Evolutionary conservation across 2,888 invertebrate genomes (phyloP).

Genomic region (Euzophera pinguis): DNA sequence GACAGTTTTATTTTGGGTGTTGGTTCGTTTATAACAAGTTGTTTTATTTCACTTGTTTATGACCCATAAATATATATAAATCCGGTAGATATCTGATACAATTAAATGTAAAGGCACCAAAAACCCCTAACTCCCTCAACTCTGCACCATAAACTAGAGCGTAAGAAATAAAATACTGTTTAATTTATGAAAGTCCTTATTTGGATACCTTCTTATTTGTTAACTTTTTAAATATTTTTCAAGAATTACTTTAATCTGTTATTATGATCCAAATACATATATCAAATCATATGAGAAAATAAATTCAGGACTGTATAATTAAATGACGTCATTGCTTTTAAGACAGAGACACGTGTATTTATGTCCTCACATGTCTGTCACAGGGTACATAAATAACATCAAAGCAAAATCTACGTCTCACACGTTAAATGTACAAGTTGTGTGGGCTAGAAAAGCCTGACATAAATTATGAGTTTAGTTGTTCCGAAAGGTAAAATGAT

Average conservation of each 20-base stretch:
- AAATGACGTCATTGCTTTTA: not conserved
- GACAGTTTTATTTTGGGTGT: not conserved
- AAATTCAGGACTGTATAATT: not conserved
- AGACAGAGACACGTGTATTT: not conserved
- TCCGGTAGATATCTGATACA: no score
- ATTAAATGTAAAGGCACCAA: no score
- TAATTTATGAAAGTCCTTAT: no score
- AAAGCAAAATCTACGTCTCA: conserved; percentile 58
- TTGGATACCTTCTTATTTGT: no score
- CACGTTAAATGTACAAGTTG: conserved; percentile 52
- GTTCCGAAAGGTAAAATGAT: conserved; percentile 60
- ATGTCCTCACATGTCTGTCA: conserved; percentile 2
- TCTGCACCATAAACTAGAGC: no score
- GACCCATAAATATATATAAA: no score
- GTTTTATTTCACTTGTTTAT: not conserved
- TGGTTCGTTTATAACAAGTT: not conserved
- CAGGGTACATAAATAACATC: conserved; percentile 42
- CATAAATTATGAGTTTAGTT: conserved; percentile 59
- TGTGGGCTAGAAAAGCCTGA: conserved; percentile 58
- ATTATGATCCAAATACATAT: no score
- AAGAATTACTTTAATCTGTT: no score
- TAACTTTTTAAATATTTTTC: no score
- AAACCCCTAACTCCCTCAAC: no score
- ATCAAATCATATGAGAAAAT: no score
- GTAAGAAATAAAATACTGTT: no score